Percentiles rank a stretch among this genome's conserved stretches.
Conservation (phyloP, 2,797 vertebrate species). For the Sus cebifrons region DNA sequence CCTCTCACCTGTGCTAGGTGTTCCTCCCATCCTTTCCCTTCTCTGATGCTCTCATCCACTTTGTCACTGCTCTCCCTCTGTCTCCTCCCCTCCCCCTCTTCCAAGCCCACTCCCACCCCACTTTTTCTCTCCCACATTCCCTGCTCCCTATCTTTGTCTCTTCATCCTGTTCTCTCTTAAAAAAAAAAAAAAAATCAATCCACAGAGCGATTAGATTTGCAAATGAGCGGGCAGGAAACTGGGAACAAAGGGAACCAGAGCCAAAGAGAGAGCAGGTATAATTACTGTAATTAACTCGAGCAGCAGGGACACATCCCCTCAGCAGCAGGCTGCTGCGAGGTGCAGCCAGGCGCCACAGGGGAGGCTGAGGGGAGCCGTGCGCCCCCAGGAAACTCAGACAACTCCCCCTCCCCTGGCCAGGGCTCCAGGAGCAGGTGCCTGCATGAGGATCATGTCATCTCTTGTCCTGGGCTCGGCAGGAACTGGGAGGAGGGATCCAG, state of each 20-base stretch:
- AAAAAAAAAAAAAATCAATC: constrained; percentile 88
- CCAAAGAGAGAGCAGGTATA: constrained; percentile 91
- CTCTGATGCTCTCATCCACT: accelerated
- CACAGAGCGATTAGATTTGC: constrained; percentile 90
- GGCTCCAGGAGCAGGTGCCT: neutral
- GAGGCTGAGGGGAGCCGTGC: constrained; percentile 67
- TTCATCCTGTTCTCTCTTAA: constrained; percentile 78
- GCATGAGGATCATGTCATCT: neutral
- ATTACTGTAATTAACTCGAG: constrained; percentile 95
- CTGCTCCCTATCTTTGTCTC: constrained; percentile 83
- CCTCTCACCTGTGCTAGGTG: neutral
- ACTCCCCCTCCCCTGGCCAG: neutral
- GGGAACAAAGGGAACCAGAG: constrained; percentile 91
- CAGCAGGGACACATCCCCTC: constrained; percentile 90
- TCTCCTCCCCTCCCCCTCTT: neutral
- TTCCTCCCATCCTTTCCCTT: neutral
- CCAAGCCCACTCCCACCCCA: constrained; percentile 24
- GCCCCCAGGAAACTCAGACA: neutral
- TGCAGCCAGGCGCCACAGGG: constrained; percentile 69
- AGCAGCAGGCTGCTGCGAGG: neutral
- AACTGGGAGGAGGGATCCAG: neutral
- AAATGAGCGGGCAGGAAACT: constrained; percentile 92
- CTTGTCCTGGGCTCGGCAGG: neutral
- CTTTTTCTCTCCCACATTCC: constrained; percentile 81
- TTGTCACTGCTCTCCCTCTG: neutral